Conservation (phyloP, 2,113 vertebrate species). For the Neolamprologus cancellatus region DNA sequence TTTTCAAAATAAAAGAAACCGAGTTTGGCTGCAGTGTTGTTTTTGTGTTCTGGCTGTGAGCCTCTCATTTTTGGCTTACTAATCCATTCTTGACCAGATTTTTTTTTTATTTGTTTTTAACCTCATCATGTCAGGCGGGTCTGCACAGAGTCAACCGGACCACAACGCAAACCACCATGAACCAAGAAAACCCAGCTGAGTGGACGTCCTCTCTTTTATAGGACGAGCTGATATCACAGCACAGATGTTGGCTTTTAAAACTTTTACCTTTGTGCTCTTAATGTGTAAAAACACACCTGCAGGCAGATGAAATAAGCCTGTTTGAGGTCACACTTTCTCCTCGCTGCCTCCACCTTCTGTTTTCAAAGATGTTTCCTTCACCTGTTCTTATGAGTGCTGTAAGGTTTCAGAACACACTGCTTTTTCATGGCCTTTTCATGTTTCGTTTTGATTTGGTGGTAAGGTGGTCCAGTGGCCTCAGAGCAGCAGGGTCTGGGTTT, state of each 20-base stretch:
- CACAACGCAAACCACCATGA: neutral
- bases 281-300: neutral
- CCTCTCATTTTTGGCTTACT: neutral
- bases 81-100: neutral
- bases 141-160: neutral
- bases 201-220: neutral
- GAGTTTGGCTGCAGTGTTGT: neutral
- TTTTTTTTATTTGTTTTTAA: neutral
- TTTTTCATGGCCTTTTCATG: neutral
- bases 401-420: neutral
- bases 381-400: neutral
- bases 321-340: rapidly evolving
- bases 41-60: neutral
- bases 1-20: neutral
- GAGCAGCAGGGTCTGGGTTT: neutral
- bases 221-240: neutral
- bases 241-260: neutral
- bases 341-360: neutral
- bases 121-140: neutral
- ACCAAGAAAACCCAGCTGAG: neutral
- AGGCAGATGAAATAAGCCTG: neutral
- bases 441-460: neutral
- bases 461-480: neutral
- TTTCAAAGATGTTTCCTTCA: neutral
- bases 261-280: neutral